Base-by-base conservation (phyloP, 2,888 invertebrate species). In the Thereva nobilitata region DNA sequence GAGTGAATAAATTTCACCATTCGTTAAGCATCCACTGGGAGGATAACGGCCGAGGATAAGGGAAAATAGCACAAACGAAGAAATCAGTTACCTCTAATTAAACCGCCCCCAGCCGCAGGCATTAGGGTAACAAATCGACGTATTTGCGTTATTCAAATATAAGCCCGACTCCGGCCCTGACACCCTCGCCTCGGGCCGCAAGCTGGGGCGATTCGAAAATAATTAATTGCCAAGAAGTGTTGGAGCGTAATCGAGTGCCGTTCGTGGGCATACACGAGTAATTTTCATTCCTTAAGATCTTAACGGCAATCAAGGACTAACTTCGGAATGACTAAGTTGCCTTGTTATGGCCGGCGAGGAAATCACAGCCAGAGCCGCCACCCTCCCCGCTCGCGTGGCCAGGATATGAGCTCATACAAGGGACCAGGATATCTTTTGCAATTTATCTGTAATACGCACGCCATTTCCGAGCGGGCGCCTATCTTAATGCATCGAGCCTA, bases 381-480 rank as follows among this genome's bases (percentile, higher is more conserved):
- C 45, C 57, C 47, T 7, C 37, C 37, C 49, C 61, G 61, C 61
- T 68, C 63, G 68, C 68, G 68, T 68, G 65, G 52, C 34, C 34
- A 37, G 49, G 45, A 50, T 61, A n/a, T 45, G 47, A 40, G 41
- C 54, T 23, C 53, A 66, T 66, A 61, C 49, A 41, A 52, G 47
- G 50, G 57, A 50, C 52, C 64, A 47, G 55, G 68, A 66, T 68
- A 68, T 68, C 66, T 68, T 64, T 67, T 66, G 64, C 68, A 68
- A 68, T 68, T 68, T 68, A 68, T 68, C 68, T 68, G 59, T 68
- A 66, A 68, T 68, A 68, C 68, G 68, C 68, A 68, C 68, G 66
- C 68, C 66, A 68, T 68, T 68, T 68, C 68, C 68, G 40, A 61
- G 41, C 50, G 50, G 50, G 63, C 34, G 66, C 59, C 68, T 68